Evolutionary conservation across 2,888 invertebrate species (phyloP), one percentile per base, ranked within the genome.

Genomic region (Lasioglossum villosulum): DNA sequence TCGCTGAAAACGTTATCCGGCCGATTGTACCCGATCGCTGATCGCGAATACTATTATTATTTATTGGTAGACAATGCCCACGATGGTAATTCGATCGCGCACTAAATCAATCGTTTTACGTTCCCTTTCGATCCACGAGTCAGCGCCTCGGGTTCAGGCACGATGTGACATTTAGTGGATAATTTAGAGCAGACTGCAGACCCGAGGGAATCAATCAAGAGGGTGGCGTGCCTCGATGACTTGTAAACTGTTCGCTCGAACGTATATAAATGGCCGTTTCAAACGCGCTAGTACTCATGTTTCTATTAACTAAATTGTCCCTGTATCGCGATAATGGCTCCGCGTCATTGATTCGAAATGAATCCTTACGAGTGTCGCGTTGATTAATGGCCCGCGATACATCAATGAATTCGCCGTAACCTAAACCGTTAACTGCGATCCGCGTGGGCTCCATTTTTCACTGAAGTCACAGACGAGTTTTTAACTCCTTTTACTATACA

Each of bases 1-100:
- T 8, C 42, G 77, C 0, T 78, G 86, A 85, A 85, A 86, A 59
- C 12, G 63, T 56, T 66, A 27, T 71, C 75, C 66, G 34, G 3
- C 66, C 73, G 56, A 80, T 72, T 75, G 82, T 71, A 37, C 42
- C 19, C 77, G 74, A 70, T 59, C 14, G 34, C 34, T 6, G 27
- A 30, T 39, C 70, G 59, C 63, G 27, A 27, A 68, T 63, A 80
- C 71, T 48, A 42, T 75, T 81, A 72, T 81, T 71, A 75, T 81
- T 81, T 82, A 78, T 74, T 23, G 63, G 5, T 23, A 42, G 10
- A 34, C 70, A 70, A 71, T 42, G 34, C 42, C 27, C 37, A 45
- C 37, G 48, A 76, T 63, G 66, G 59, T 56, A 66, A 83, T 63
- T 75, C 72, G 72, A 73, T 83, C 82, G 37, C 34, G 75, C 16